These are phyloP conservation scores for Zeus faber DNA, from an alignment of 2,113 vertebrate genomes.

Conservation along the genomic window DNA sequence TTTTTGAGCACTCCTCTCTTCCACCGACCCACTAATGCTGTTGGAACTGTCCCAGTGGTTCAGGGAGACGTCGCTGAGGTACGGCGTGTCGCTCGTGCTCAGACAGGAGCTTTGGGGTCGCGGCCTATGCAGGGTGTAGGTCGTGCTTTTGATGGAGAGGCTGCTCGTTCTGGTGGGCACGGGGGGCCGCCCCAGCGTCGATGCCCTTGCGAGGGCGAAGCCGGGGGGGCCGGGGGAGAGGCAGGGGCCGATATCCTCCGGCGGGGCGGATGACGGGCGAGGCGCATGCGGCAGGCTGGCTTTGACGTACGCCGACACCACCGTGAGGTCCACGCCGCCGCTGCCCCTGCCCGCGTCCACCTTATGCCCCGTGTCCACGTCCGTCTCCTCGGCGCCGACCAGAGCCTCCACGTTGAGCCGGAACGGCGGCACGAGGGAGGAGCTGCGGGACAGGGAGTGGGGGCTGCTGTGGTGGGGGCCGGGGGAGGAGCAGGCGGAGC, in stretches of 20 bases:
- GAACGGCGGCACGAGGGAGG: slow-evolving; percentile 65
- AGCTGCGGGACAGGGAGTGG: slow-evolving; percentile 34
- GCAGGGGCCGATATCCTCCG: slow-evolving; percentile 32
- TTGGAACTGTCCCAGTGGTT: slow-evolving; percentile 52
- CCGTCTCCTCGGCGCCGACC: slow-evolving; percentile 85
- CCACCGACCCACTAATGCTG: slow-evolving; percentile 9
- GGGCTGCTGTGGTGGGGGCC: slow-evolving; percentile 45
- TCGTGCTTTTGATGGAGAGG: slow-evolving; percentile 21
- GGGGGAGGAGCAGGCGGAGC: slow-evolving; percentile 60
- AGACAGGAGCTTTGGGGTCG: slow-evolving; percentile 6
- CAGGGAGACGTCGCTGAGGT: slow-evolving; percentile 45
- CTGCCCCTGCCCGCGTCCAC: slow-evolving; percentile 61
- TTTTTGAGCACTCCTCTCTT: not conserved
- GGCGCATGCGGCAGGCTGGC: slow-evolving; percentile 38
- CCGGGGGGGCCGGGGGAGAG: slow-evolving; percentile 22
- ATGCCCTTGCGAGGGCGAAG: slow-evolving; percentile 11
- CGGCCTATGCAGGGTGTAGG: slow-evolving; percentile 10
- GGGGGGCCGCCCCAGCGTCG: slow-evolving; percentile 41
- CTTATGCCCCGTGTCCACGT: slow-evolving; percentile 88
- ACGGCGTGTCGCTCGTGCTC: slow-evolving; percentile 24
- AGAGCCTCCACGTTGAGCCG: slow-evolving; percentile 81
- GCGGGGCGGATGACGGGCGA: slow-evolving; percentile 56
- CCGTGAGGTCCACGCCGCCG: slow-evolving; percentile 78
- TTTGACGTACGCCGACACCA: slow-evolving; percentile 86
- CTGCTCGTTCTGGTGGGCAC: slow-evolving; percentile 15